A percentile compares a stretch with the other conserved stretches of the same genome.
Evolutionary conservation across 1,140 invertebrate species (phyloP).

Genomic region (Goniozus legneri): DNA sequence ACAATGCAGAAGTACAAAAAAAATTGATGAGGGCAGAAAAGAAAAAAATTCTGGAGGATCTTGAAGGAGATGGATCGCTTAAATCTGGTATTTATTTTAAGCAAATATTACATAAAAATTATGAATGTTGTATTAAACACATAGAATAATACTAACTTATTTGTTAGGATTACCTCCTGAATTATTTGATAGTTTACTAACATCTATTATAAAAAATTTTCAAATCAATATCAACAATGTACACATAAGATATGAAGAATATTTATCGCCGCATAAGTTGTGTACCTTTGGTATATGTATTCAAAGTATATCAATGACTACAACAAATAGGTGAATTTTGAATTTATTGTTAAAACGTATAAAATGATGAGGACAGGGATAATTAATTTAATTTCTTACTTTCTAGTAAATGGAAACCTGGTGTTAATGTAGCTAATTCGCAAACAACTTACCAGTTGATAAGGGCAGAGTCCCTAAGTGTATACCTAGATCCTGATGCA

Average conservation of each 20-base stretch:
- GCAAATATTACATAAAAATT: conserved; percentile 2
- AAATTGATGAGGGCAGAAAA: conserved; percentile 70
- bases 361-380: too few relatives aligned
- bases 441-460: conserved; percentile 74
- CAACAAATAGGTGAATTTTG: conserved; percentile 69
- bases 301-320: conserved; percentile 73
- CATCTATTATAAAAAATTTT: conserved; percentile 75
- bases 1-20: conserved; percentile 73
- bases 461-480: conserved; percentile 70
- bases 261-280: conserved; percentile 62
- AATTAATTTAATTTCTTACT: conserved; percentile 13
- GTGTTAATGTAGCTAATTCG: conserved; percentile 60
- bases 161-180: conserved; percentile 38
- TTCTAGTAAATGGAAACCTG: conserved; percentile 76
- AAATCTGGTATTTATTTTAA: conserved; percentile 39
- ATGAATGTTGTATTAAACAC: too few relatives aligned
- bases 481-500: conserved; percentile 72
- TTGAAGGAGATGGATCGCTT: conserved; percentile 50
- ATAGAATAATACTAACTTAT: background rate
- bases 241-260: conserved; percentile 81
- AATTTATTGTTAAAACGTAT: background rate
- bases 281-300: conserved; percentile 77
- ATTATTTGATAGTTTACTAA: conserved; percentile 70
- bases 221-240: conserved; percentile 78
- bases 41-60: conserved; percentile 59